Evolutionary conservation across 1,140 invertebrate genomes (phyloP).

Genomic region (Drosophila navojoa): DNA sequence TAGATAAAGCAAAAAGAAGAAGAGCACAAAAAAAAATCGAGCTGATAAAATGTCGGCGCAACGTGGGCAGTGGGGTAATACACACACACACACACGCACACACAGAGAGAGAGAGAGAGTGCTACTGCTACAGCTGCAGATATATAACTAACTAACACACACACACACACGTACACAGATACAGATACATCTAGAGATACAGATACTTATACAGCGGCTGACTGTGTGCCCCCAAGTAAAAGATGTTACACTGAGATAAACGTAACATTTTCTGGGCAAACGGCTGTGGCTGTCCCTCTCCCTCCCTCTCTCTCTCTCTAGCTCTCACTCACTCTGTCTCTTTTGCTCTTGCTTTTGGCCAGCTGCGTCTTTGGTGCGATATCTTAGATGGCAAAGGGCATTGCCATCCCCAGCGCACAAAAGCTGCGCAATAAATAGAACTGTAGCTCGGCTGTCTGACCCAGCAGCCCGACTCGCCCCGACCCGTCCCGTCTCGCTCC

Average conservation of each 20-base stretch:
- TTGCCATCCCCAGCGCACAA: constrained; percentile 77
- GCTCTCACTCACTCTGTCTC: constrained; percentile 20
- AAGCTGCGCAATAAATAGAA: constrained; percentile 78
- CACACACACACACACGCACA: constrained; percentile 26
- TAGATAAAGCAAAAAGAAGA: constrained; percentile 62
- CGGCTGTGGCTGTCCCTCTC: constrained; percentile 8
- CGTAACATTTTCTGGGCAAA: constrained; percentile 54
- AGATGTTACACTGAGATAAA: constrained; percentile 81
- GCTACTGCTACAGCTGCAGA: constrained; percentile 23
- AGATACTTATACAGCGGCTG: constrained; percentile 15
- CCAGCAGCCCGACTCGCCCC: constrained; percentile 13
- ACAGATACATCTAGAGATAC: constrained; percentile 24
- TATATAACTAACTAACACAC: constrained; percentile 14
- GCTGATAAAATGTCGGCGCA: constrained; percentile 58
- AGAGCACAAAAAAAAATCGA: constrained; percentile 51
- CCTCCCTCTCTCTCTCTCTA: background rate
- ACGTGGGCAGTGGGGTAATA: constrained; percentile 39
- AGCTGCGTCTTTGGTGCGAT: constrained; percentile 44
- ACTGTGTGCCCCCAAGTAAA: constrained; percentile 53
- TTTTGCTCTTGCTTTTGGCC: background rate
- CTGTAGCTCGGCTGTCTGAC: constrained; percentile 51
- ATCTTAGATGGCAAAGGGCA: constrained; percentile 82
- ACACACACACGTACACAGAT: background rate
- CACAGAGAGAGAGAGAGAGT: background rate
- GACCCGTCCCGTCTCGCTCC: background rate